A percentile compares a stretch with the other conserved stretches of the same genome.
phyloP scores from a whole-genome alignment of 2,888 invertebrate species.

The Pherbina coryleti region DNA sequence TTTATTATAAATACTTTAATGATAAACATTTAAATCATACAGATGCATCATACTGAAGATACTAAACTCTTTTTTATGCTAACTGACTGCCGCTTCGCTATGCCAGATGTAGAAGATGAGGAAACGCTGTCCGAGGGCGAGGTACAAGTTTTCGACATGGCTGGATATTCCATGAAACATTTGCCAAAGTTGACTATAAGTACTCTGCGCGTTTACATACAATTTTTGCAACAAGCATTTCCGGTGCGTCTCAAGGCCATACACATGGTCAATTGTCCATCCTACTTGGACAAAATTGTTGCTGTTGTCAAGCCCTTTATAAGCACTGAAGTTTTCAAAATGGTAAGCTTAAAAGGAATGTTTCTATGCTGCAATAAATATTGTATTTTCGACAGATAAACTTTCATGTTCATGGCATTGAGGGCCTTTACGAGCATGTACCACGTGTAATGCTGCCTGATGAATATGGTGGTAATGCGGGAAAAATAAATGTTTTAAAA shows the following conservation, averaged over 20 bases:
- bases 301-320: constrained; percentile 76
- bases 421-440: constrained; percentile 74
- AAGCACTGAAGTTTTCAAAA: constrained; percentile 75
- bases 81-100: constrained; percentile 74
- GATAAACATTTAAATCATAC: background rate
- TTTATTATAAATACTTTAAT: background rate
- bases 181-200: constrained; percentile 71
- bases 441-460: constrained; percentile 66
- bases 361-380: background rate
- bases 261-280: constrained; percentile 76
- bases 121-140: constrained; percentile 71
- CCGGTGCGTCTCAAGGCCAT: constrained; percentile 65
- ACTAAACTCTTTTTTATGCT: constrained; percentile 80
- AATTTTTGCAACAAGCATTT: constrained; percentile 61
- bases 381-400: constrained; percentile 71
- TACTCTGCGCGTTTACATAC: constrained; percentile 60
- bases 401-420: constrained; percentile 76
- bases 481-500: constrained; percentile 71
- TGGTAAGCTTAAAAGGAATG: constrained; percentile 68
- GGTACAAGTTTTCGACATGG: constrained; percentile 79
- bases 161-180: constrained; percentile 75
- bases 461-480: constrained; percentile 62
- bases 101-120: constrained; percentile 48
- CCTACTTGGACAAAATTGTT: constrained; percentile 75
- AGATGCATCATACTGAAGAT: constrained; percentile 76